phyloP scores from a whole-genome alignment of 2,888 invertebrate genomes.

The Mesorhabditis sp. region DNA sequence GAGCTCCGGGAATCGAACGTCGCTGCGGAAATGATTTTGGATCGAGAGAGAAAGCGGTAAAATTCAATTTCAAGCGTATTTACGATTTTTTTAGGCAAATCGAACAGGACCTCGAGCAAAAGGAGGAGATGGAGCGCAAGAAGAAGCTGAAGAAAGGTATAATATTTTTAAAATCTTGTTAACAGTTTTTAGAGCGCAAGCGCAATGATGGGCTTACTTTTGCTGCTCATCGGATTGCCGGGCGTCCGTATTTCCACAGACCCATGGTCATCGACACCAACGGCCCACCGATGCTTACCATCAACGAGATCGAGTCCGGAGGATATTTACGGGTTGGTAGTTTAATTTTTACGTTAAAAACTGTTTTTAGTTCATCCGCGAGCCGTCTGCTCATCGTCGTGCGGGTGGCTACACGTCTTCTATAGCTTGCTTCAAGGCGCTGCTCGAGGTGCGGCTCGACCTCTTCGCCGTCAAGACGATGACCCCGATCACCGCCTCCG shows the following conservation, averaged over 20 bases:
- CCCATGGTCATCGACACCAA: slow-evolving; percentile 29
- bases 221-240: slow-evolving; percentile 23
- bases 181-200: slow-evolving; percentile 26
- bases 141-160: slow-evolving; percentile 68
- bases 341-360: slow-evolving; percentile 1
- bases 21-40: slow-evolving; percentile 71
- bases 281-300: slow-evolving; percentile 28
- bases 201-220: slow-evolving; percentile 31
- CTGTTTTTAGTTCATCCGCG: slow-evolving; percentile 15
- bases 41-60: slow-evolving; percentile 69
- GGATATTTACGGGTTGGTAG: slow-evolving; percentile 28
- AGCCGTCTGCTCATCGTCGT: slow-evolving; percentile 25
- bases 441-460: slow-evolving; percentile 50
- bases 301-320: slow-evolving; percentile 21
- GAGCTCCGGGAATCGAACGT: slow-evolving; percentile 88
- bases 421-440: slow-evolving; percentile 44
- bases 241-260: slow-evolving; percentile 28
- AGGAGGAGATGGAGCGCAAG: slow-evolving; percentile 60
- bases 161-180: slow-evolving; percentile 6
- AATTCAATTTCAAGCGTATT: background rate
- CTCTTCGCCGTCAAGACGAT: slow-evolving; percentile 20
- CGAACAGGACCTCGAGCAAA: slow-evolving; percentile 60
- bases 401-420: slow-evolving; percentile 51
- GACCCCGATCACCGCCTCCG: too few species aligned
- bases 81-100: slow-evolving; percentile 26